Percentiles rank a stretch among this genome's conserved stretches.
phyloP scores from a whole-genome alignment of 2,113 vertebrate species.

The Dasyprocta punctata region DNA sequence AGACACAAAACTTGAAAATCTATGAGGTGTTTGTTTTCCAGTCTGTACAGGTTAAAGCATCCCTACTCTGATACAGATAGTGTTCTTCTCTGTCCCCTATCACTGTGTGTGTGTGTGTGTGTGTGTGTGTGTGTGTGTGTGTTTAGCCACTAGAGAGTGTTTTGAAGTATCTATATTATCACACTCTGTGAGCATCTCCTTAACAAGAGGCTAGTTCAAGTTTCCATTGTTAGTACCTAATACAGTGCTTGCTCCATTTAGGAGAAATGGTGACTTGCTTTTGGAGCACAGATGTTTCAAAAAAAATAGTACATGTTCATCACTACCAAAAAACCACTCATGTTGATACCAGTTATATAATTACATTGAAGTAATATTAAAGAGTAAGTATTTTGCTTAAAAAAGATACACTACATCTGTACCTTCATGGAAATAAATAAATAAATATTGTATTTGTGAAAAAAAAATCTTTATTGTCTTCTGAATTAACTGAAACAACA shows the following conservation, averaged over 20 bases:
- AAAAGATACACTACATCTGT: neutral
- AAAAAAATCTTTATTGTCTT: neutral
- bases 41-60: neutral
- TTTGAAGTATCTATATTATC: neutral
- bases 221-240: neutral
- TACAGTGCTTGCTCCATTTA: too few species aligned
- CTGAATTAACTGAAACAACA: neutral
- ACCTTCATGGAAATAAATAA: neutral
- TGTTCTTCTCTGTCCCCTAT: neutral
- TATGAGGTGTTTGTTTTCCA: neutral
- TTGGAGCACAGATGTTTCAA: neutral
- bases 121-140: neutral
- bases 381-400: neutral
- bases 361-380: neutral
- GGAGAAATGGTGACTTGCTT: neutral
- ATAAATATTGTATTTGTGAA: neutral
- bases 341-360: neutral
- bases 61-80: too few species aligned
- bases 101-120: neutral
- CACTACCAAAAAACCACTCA: neutral
- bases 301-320: neutral
- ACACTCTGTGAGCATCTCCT: neutral
- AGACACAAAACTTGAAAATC: neutral
- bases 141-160: accelerated
- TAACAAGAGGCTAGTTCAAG: neutral